These are phyloP conservation scores for Acanthococcus lagerstroemiae DNA, from an alignment of 2,888 invertebrate genomes.

Conservation along the genomic window DNA sequence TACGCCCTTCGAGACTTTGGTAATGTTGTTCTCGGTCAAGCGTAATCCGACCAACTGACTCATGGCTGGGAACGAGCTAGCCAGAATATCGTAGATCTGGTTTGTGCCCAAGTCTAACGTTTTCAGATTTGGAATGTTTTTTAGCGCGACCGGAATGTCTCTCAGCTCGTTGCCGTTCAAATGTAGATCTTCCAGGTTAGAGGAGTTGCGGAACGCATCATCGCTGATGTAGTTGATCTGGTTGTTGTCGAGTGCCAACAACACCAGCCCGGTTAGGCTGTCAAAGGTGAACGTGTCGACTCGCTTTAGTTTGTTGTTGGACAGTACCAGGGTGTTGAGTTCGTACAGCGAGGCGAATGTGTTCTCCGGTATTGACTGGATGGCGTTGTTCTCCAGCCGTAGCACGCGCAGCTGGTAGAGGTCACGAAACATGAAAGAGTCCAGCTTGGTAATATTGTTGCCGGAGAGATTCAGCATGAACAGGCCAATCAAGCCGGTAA, in stretches of 20 bases:
- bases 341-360: constrained; percentile 66
- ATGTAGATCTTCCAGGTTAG: constrained; percentile 69
- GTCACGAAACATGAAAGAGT: constrained; percentile 65
- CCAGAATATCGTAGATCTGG: constrained; percentile 64
- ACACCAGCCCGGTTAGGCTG: constrained; percentile 59
- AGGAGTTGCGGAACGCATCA: constrained; percentile 65
- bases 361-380: constrained; percentile 66
- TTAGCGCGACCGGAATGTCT: constrained; percentile 58
- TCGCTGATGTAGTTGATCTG: constrained; percentile 62
- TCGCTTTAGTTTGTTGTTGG: constrained; percentile 64
- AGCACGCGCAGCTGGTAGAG: constrained; percentile 69
- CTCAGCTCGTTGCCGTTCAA: constrained; percentile 69
- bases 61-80: constrained; percentile 70
- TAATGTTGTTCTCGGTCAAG: constrained; percentile 74
- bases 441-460: constrained; percentile 64
- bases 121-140: constrained; percentile 63
- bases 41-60: constrained; percentile 69
- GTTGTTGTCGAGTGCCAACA: constrained; percentile 71
- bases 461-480: constrained; percentile 66
- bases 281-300: constrained; percentile 66
- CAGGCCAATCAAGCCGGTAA: constrained; percentile 62
- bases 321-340: constrained; percentile 68
- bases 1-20: constrained; percentile 65
- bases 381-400: constrained; percentile 66
- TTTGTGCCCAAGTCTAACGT: constrained; percentile 78